Evolutionary conservation across 2,888 invertebrate species (phyloP).

Genomic region (Xestoiulus laeticollis): DNA sequence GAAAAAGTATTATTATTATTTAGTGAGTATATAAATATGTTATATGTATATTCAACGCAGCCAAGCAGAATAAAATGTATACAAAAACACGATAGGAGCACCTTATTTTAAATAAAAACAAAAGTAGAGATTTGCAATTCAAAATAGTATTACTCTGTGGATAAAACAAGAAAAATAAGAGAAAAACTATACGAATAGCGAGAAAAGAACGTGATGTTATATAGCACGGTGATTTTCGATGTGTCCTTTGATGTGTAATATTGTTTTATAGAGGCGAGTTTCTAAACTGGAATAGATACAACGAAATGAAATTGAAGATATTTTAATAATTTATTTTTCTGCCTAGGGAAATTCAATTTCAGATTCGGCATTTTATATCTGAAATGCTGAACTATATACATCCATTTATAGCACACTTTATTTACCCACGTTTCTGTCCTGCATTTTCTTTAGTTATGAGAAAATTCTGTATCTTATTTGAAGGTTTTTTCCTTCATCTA

Average conservation of each 20-base stretch:
- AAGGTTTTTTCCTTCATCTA: neutral
- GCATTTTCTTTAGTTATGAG: neutral
- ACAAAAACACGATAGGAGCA: too few relatives aligned
- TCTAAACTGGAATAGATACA: neutral
- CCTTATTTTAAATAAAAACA: too few relatives aligned
- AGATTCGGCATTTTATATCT: neutral
- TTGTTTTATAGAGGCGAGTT: neutral
- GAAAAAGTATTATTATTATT: too few relatives aligned
- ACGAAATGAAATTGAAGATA: neutral
- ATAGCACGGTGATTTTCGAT: neutral
- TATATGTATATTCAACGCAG: too few relatives aligned
- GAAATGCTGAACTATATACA: neutral
- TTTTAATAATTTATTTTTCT: neutral
- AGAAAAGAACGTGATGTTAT: neutral
- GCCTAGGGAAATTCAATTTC: conserved; percentile 20
- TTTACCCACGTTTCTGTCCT: neutral
- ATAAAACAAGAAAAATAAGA: neutral
- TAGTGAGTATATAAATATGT: too few relatives aligned
- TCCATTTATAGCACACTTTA: neutral
- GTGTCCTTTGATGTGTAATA: neutral
- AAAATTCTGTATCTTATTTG: neutral
- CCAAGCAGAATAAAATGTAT: too few relatives aligned
- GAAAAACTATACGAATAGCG: neutral
- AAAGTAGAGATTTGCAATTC: neutral
- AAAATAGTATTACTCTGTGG: neutral